phyloP scores from a whole-genome alignment of 2,797 vertebrate species.

The Sparidentex hasta region DNA sequence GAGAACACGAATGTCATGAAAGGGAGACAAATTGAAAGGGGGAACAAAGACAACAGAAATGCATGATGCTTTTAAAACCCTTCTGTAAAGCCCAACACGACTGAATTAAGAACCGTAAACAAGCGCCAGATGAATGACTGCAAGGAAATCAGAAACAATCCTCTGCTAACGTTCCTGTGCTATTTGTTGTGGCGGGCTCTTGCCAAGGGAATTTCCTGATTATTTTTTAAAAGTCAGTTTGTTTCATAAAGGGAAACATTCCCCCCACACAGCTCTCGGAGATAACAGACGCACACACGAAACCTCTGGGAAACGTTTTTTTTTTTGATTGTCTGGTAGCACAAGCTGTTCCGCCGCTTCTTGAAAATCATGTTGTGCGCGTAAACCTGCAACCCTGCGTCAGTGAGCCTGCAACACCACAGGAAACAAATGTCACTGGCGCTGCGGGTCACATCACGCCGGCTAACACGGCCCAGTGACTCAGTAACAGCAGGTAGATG shows the following conservation, averaged over 20 bases:
- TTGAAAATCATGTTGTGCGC: constrained; percentile 16
- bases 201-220: constrained; percentile 49
- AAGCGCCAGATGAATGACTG: constrained; percentile 19
- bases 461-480: constrained; percentile 39
- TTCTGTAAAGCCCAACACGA: constrained; percentile 11
- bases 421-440: constrained; percentile 1
- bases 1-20: constrained; percentile 2
- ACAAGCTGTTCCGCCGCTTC: not conserved
- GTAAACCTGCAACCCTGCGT: not conserved
- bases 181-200: constrained; percentile 30
- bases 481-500: constrained; percentile 75
- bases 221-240: constrained; percentile 23
- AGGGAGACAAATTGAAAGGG: constrained; percentile 14
- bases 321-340: not conserved
- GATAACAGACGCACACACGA: constrained; percentile 7
- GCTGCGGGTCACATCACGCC: constrained; percentile 15
- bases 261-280: not conserved
- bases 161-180: constrained; percentile 19
- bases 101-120: constrained; percentile 26
- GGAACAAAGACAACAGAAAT: constrained; percentile 15
- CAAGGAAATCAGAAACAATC: constrained; percentile 20
- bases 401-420: not conserved
- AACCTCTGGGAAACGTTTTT: not conserved
- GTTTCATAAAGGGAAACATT: constrained; percentile 37
- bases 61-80: constrained; percentile 9